Percentiles rank a stretch among this genome's conserved stretches.
Conservation (phyloP, 2,113 vertebrate genomes). For the Ornithorhynchus anatinus region DNA sequence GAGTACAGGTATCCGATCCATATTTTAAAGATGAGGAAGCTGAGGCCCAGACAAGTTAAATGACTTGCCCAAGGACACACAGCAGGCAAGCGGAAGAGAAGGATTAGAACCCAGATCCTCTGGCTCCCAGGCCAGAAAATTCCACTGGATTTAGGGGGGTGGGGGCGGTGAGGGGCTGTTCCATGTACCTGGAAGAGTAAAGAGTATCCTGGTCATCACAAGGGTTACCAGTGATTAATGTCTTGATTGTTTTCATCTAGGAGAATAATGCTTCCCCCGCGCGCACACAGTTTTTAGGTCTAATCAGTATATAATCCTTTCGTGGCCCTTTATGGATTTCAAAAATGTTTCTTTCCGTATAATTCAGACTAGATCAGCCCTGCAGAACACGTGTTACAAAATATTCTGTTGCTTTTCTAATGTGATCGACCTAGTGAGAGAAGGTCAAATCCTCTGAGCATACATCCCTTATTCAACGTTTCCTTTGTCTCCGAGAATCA, state of each 20-base stretch:
- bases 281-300: neutral
- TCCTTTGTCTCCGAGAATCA: slow-evolving; percentile 5
- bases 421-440: slow-evolving; percentile 16
- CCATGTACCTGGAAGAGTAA: neutral
- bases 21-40: too few species aligned
- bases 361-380: neutral
- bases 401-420: slow-evolving; percentile 29
- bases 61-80: too few species aligned
- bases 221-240: neutral
- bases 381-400: slow-evolving; percentile 9
- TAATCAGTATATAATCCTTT: slow-evolving; percentile 1
- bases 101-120: too few species aligned
- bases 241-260: slow-evolving; percentile 17
- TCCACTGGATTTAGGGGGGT: too few species aligned
- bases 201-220: neutral
- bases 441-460: neutral
- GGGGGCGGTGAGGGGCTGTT: too few species aligned
- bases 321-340: too few species aligned
- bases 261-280: neutral
- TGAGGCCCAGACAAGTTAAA: too few species aligned
- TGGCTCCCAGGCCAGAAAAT: too few species aligned
- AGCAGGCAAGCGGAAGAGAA: too few species aligned
- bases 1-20: too few species aligned
- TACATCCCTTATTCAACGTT: neutral
- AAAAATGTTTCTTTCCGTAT: too few species aligned